phyloP scores from a whole-genome alignment of 2,797 vertebrate genomes.

The Rhodeus uyekii region DNA sequence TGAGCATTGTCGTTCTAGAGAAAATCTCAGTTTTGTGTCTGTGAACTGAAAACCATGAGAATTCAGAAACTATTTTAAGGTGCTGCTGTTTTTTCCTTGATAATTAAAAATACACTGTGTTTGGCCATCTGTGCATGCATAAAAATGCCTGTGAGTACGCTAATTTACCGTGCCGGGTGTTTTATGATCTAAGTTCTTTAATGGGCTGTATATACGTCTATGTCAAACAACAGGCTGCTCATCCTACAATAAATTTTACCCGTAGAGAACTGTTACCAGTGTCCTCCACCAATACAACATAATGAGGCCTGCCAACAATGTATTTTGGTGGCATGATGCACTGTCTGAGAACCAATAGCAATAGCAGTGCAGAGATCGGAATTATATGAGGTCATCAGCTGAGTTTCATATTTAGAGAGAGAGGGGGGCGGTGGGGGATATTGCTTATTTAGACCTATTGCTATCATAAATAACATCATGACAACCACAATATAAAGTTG shows the following conservation, averaged over 20 bases:
- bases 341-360: conserved; percentile 4
- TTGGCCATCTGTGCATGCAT: conserved; percentile 71
- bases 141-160: conserved; percentile 61
- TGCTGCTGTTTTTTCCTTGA: conserved; percentile 58
- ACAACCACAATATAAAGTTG: background rate
- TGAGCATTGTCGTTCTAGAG: conserved; percentile 50
- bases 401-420: background rate
- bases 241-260: conserved; percentile 3
- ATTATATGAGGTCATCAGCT: conserved; percentile 4
- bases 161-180: conserved; percentile 57
- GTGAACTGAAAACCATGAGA: conserved; percentile 45
- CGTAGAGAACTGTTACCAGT: background rate
- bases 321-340: background rate
- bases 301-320: conserved; percentile 14
- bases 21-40: conserved; percentile 32
- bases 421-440: too few relatives aligned
- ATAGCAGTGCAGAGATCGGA: background rate
- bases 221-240: conserved; percentile 47
- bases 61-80: conserved; percentile 59
- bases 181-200: conserved; percentile 56
- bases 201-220: conserved; percentile 51
- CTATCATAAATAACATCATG: conserved; percentile 15
- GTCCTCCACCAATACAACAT: background rate
- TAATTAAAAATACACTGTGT: conserved; percentile 64
- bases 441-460: background rate